phyloP scores from a whole-genome alignment of 2,797 vertebrate genomes.

The Brachyalestes nurse region DNA sequence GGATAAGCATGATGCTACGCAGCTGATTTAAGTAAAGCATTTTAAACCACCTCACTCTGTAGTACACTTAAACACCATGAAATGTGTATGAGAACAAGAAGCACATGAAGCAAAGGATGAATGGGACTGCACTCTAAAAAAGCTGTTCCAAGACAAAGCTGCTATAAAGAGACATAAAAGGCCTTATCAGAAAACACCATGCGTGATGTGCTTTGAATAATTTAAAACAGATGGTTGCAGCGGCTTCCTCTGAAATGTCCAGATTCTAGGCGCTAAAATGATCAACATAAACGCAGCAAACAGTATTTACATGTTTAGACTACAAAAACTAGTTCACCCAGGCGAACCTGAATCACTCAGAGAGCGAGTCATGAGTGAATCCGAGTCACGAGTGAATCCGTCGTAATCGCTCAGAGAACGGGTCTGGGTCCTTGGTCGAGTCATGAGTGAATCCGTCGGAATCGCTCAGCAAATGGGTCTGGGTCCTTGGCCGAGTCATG shows the following conservation, averaged over 20 bases:
- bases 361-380: too few species aligned
- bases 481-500: too few species aligned
- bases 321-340: background rate
- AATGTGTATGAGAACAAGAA: constrained; percentile 16
- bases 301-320: background rate
- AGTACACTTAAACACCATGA: constrained; percentile 4
- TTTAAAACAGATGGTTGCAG: background rate
- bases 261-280: too few species aligned
- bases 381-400: too few species aligned
- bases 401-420: too few species aligned
- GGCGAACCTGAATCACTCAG: too few species aligned
- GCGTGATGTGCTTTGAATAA: background rate
- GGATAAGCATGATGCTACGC: constrained; percentile 5
- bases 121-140: background rate
- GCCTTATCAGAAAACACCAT: background rate
- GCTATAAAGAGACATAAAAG: background rate
- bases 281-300: background rate
- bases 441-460: too few species aligned
- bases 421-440: too few species aligned
- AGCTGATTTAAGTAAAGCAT: background rate
- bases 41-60: background rate
- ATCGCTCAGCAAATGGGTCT: too few species aligned
- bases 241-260: background rate
- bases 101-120: background rate
- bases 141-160: constrained; percentile 3